Conservation (phyloP, 2,888 invertebrate genomes). For the Cheilosia pagana region DNA sequence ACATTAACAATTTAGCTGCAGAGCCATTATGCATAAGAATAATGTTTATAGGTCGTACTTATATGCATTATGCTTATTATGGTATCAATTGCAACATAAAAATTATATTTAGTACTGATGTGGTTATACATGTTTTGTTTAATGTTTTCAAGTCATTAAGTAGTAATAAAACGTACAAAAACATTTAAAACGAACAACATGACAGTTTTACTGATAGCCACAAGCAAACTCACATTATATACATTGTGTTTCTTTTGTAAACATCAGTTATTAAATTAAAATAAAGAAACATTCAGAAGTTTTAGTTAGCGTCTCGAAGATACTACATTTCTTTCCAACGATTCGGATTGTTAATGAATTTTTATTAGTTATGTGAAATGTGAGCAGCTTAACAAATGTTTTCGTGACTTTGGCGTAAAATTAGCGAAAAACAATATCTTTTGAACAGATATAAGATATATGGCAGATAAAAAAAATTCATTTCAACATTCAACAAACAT, state of each 20-base stretch:
- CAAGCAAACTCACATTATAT: slow-evolving; percentile 12
- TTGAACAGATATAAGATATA: background rate
- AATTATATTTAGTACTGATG: no score
- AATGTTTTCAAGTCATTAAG: background rate
- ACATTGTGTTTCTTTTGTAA: background rate
- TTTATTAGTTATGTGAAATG: slow-evolving; percentile 1
- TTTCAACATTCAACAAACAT: slow-evolving; percentile 3
- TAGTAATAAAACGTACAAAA: background rate
- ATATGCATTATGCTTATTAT: no score
- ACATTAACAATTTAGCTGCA: no score
- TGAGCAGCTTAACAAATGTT: background rate
- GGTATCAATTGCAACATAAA: no score
- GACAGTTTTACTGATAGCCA: slow-evolving; percentile 10
- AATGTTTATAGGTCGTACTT: no score
- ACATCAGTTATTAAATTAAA: background rate
- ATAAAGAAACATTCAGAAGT: background rate
- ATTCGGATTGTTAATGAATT: slow-evolving; percentile 1
- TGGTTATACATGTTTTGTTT: no score
- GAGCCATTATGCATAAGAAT: no score
- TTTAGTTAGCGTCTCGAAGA: background rate
- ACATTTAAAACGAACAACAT: background rate
- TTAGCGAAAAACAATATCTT: background rate
- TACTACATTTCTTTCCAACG: background rate
- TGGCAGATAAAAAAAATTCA: background rate
- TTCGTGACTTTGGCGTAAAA: background rate